Percentiles rank a stretch among this genome's conserved stretches.
phyloP scores from a whole-genome alignment of 2,888 invertebrate genomes.

The Torymus tubicola region DNA sequence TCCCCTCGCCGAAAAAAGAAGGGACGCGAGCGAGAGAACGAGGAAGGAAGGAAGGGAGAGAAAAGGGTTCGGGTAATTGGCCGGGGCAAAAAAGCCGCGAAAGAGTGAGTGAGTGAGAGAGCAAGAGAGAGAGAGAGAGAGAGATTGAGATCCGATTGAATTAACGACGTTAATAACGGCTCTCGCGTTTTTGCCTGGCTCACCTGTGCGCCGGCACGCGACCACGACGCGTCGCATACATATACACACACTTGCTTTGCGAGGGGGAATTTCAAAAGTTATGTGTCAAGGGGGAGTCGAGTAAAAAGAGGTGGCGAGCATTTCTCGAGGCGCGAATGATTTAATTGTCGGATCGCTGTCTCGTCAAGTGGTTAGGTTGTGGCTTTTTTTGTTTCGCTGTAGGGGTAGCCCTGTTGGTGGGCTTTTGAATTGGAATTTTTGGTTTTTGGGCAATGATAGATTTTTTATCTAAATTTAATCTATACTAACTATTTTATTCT shows the following conservation, averaged over 20 bases:
- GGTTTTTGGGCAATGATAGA: no score
- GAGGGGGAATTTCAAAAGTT: conserved; percentile 45
- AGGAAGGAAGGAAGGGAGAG: conserved; percentile 1
- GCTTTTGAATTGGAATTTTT: no score
- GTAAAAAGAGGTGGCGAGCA: background rate
- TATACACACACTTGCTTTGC: background rate
- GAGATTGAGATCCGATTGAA: conserved; percentile 48
- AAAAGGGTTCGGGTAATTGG: conserved; percentile 44
- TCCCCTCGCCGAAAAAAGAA: conserved; percentile 28
- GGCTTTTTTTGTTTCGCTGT: no score
- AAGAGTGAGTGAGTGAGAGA: background rate
- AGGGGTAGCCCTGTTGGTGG: no score
- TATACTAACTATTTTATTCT: no score
- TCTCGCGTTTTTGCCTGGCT: conserved; percentile 2
- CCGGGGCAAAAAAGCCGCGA: background rate
- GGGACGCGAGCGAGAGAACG: background rate
- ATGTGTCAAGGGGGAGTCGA: conserved; percentile 16
- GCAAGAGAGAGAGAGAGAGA: background rate
- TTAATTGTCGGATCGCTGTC: conserved; percentile 21
- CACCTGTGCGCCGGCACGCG: conserved; percentile 28
- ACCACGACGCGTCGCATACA: background rate
- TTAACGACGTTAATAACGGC: conserved; percentile 45
- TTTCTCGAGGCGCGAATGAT: conserved; percentile 28
- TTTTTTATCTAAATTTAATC: no score
- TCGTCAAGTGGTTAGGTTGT: background rate